Percentiles rank a stretch among this genome's conserved stretches.
Evolutionary conservation across 2,888 invertebrate genomes (phyloP).

Genomic region (Cryptocheilus praepositus): DNA sequence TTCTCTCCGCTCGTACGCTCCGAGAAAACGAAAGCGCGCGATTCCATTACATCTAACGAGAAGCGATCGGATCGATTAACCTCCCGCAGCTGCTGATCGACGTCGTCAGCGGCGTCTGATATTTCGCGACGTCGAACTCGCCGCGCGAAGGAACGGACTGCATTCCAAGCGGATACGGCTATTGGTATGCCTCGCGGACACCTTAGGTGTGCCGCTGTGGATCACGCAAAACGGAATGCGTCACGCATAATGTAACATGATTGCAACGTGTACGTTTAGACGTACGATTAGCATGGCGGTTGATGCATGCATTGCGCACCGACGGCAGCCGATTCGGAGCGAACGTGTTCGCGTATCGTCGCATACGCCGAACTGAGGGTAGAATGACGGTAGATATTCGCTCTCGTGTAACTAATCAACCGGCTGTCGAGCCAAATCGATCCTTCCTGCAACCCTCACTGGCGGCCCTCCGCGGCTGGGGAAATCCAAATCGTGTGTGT

Average conservation of each 20-base stretch:
- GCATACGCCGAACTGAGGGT: constrained; percentile 33
- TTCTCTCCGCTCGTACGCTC: constrained; percentile 11
- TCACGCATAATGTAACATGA: constrained; percentile 70
- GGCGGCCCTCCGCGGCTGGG: neutral
- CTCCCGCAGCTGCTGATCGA: neutral
- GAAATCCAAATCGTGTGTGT: constrained; percentile 7
- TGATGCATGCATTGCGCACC: constrained; percentile 47
- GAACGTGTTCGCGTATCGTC: constrained; percentile 43
- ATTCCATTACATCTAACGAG: neutral
- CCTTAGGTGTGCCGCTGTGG: constrained; percentile 14
- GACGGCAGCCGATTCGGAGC: constrained; percentile 33
- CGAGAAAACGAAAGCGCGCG: neutral
- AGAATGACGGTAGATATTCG: constrained; percentile 45
- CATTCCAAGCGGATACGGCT: neutral
- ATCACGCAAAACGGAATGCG: constrained; percentile 40
- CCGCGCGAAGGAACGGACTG: constrained; percentile 2
- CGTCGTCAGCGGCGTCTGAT: constrained; percentile 3
- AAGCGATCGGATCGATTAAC: neutral
- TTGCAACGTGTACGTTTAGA: constrained; percentile 64
- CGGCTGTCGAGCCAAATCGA: constrained; percentile 63
- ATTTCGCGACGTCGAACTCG: neutral
- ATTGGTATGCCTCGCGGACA: constrained; percentile 13
- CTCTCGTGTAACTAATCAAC: constrained; percentile 68
- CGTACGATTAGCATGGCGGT: constrained; percentile 62
- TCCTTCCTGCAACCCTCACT: constrained; percentile 38